phyloP scores from a whole-genome alignment of 2,113 vertebrate genomes.

The Odocoileus hemionus region DNA sequence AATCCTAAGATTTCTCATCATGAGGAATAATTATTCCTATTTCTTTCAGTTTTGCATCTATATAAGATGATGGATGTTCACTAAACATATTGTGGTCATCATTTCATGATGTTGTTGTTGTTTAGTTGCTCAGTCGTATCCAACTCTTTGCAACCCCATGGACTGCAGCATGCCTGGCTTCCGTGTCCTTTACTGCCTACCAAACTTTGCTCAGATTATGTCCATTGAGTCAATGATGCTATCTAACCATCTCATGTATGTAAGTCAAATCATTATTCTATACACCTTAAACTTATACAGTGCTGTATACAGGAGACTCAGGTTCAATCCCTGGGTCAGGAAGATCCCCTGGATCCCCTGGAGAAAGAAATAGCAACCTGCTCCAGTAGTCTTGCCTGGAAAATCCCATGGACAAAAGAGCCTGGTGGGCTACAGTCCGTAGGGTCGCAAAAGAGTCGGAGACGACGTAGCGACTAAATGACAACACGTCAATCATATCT shows the following conservation, averaged over 20 bases:
- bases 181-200: not conserved
- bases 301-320: not conserved
- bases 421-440: not conserved
- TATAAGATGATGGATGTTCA: not conserved
- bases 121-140: not conserved
- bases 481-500: not conserved
- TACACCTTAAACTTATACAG: not conserved
- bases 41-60: not conserved
- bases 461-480: rapidly evolving
- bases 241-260: not conserved
- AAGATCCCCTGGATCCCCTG: not conserved
- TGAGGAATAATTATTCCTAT: not conserved
- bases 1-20: not conserved
- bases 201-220: not conserved
- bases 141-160: not conserved
- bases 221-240: not conserved
- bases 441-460: not conserved
- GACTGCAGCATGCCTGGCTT: not conserved
- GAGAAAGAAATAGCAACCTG: not conserved
- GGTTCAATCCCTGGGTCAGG: not conserved
- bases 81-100: not conserved
- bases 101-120: not conserved
- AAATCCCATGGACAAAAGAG: not conserved
- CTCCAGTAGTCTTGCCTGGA: not conserved
- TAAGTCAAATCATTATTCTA: not conserved